Evolutionary conservation across 2,888 invertebrate genomes (phyloP).

Genomic region (Hemaris fuciformis): DNA sequence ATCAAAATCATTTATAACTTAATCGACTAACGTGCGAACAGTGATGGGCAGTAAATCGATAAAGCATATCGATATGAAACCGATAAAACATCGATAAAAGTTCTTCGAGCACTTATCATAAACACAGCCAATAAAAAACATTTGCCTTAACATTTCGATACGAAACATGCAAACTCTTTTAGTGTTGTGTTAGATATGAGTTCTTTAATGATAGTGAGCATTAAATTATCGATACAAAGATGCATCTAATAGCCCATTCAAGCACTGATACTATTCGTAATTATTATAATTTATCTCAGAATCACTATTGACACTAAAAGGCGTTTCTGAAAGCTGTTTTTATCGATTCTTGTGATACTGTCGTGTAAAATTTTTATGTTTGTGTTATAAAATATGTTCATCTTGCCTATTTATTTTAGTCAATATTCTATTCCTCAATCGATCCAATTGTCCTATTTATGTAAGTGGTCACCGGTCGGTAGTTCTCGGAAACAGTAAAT

Average conservation of each 20-base stretch:
- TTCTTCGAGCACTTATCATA: neutral
- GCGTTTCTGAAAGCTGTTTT: neutral
- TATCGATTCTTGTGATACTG: neutral
- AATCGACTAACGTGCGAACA: conserved; percentile 8
- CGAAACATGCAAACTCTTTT: conserved; percentile 6
- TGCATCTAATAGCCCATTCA: conserved; percentile 36
- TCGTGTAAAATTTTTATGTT: neutral
- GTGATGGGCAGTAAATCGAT: conserved; percentile 2
- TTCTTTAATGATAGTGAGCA: conserved; percentile 12
- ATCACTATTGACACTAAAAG: neutral
- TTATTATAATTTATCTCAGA: neutral
- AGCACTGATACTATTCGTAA: conserved; percentile 24
- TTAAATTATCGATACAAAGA: conserved; percentile 32
- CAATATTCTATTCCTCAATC: no score
- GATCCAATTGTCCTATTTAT: no score
- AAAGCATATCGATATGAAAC: conserved; percentile 13
- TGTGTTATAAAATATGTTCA: neutral
- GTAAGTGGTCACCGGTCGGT: no score
- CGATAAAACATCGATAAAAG: conserved; percentile 9
- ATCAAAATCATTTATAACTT: conserved; percentile 14
- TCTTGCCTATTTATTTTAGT: no score
- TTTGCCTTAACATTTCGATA: neutral
- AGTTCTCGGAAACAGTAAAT: no score
- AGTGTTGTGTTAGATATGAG: conserved; percentile 13
- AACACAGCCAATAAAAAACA: conserved; percentile 1